Evolutionary conservation across 2,888 invertebrate genomes (phyloP), one percentile per base, ranked within the genome.

Genomic region (Hypomecis atomaria): DNA sequence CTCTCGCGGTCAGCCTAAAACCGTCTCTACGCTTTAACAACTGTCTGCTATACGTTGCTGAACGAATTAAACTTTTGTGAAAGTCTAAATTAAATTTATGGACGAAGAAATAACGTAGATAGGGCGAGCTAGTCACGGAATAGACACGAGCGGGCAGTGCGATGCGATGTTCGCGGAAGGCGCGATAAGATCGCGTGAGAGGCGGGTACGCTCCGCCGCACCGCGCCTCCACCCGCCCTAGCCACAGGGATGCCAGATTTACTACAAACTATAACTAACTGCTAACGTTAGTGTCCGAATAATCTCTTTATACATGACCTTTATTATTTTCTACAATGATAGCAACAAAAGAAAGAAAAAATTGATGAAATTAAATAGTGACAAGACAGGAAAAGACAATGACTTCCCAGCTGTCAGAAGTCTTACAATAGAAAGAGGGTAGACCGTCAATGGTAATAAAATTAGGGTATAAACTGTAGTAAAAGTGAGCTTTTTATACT

Each of bases 141-240:
- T 78, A 87, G 87, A 87, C 82, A 83, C 83, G 78, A 82, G 79
- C 87, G 87, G 87, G 83, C 88, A 88, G 87, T 85, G 83, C 87
- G 83, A 85, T 84, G 87, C 88, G 84, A 89, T 88, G 90, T 90
- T 89, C 88, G 88, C 90, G 88, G 91, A 87, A 90, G 87, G 87
- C 82, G 87, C 86, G 92, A 91, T 90, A 90, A 87, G 82, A 92
- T 92, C 92, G 90, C 91, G 90, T 90, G 90, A 87, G 89, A 87
- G 89, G 88, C 57, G 65, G 65, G 85, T 82, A 78, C 82, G 83
- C 82, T 83, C 80, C 83, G 81, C 79, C 76, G 78, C 81, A 80
- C 79, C 79, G 78, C 78, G 72, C 59, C 59, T 53, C 62, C 52
- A 62, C 71, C 73, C 78, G 78, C 79, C 79, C 76, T 79, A 73